Percentiles rank a stretch among this genome's conserved stretches.
Evolutionary conservation across 2,888 invertebrate genomes (phyloP).

Genomic region (Eupeodes luniger): DNA sequence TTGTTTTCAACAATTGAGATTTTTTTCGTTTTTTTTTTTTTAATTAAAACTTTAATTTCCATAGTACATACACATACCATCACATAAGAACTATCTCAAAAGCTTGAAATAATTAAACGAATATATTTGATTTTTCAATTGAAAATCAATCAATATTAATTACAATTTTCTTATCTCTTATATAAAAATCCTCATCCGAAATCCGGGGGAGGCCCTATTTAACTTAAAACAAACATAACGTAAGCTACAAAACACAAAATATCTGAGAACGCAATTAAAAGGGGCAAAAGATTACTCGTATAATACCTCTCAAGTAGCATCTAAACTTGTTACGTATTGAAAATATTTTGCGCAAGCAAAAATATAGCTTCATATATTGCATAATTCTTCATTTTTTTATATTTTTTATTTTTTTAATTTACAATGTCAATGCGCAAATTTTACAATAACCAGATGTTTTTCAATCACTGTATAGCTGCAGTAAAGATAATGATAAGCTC

Average conservation of each 20-base stretch:
- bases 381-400: conserved; percentile 44
- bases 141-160: not conserved
- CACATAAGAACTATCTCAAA: no score
- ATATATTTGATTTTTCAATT: not conserved
- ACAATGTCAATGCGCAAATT: conserved; percentile 75
- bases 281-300: not conserved
- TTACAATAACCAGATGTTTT: conserved; percentile 47
- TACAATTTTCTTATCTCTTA: not conserved
- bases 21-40: no score
- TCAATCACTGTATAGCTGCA: conserved; percentile 24
- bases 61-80: no score
- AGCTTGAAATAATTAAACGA: not conserved
- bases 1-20: no score
- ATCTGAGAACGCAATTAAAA: conserved; percentile 41
- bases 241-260: not conserved
- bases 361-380: conserved; percentile 47
- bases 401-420: conserved; percentile 41
- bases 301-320: not conserved
- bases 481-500: conserved; percentile 32
- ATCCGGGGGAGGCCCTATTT: conserved; percentile 35
- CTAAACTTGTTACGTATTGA: conserved; percentile 24
- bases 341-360: conserved; percentile 49
- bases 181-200: not conserved
- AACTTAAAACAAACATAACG: not conserved
- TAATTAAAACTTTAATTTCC: no score